Percentiles rank a stretch among this genome's conserved stretches.
phyloP scores from a whole-genome alignment of 1,140 invertebrate genomes.

The Araneus ventricosus region DNA sequence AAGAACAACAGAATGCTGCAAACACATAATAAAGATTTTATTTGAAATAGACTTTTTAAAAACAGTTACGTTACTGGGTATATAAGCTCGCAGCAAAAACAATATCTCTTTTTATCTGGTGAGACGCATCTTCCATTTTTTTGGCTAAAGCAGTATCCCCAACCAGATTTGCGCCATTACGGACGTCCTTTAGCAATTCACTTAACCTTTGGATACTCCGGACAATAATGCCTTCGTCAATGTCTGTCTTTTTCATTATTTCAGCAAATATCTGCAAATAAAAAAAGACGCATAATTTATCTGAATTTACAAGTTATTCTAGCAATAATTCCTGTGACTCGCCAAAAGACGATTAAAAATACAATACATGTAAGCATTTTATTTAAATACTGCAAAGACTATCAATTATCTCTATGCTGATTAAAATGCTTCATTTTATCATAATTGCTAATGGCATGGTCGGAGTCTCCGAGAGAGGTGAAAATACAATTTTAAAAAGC shows the following conservation, averaged over 20 bases:
- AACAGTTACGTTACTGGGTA: slow-evolving; percentile 17
- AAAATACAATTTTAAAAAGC: no score
- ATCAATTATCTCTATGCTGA: no score
- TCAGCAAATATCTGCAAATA: slow-evolving; percentile 89
- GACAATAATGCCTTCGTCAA: slow-evolving; percentile 99
- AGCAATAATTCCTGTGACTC: not conserved
- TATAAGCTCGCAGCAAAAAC: slow-evolving; percentile 99
- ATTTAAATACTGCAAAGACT: no score
- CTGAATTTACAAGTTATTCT: no score
- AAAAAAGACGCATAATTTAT: slow-evolving; percentile 76
- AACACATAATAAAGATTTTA: not conserved
- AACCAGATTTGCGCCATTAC: slow-evolving; percentile 94
- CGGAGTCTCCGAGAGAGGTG: no score
- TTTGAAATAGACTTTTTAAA: not conserved
- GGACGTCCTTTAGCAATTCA: slow-evolving; percentile 94
- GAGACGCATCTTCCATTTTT: slow-evolving; percentile 97
- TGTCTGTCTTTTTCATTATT: slow-evolving; percentile 91
- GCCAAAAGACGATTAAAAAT: not conserved
- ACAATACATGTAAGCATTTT: no score
- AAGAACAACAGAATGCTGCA: not conserved
- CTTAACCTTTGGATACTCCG: slow-evolving; percentile 97
- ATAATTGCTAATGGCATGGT: no score
- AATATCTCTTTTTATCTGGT: slow-evolving; percentile 97
- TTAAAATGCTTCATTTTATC: no score
- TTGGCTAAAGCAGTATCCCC: slow-evolving; percentile 93